A percentile compares a stretch with the other conserved stretches of the same genome.
These are phyloP conservation scores for Chiridota heheva DNA, from an alignment of 35 echinoderm and acorn worm genomes.

Conservation along the genomic window DNA sequence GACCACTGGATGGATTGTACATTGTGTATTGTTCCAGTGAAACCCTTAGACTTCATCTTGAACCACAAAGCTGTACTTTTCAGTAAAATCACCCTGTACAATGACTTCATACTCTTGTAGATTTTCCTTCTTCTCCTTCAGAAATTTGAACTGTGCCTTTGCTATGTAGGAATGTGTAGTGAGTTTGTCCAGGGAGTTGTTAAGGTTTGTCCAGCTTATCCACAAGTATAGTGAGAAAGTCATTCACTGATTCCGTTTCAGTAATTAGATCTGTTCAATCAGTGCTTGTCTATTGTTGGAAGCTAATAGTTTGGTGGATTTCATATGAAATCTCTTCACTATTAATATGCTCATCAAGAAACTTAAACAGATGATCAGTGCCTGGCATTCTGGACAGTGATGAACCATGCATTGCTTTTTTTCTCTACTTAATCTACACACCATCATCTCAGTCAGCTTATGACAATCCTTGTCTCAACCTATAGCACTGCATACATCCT, in stretches of 20 bases:
- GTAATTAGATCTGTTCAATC: not conserved
- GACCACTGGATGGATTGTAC: not conserved
- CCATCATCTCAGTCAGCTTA: too few species aligned
- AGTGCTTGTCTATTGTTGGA: not conserved
- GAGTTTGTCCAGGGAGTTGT: not conserved
- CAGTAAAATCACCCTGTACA: conserved; percentile 3
- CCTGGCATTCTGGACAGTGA: too few species aligned
- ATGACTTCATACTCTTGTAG: not conserved
- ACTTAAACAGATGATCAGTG: too few species aligned
- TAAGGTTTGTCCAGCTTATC: not conserved
- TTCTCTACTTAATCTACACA: too few species aligned
- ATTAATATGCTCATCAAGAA: too few species aligned
- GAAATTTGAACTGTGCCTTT: too few species aligned
- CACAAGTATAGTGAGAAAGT: not conserved
- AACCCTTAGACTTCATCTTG: conserved; percentile 28
- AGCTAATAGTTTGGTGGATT: too few species aligned
- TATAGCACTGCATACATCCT: too few species aligned
- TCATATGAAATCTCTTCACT: too few species aligned
- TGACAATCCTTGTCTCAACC: too few species aligned
- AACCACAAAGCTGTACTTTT: conserved; percentile 20
- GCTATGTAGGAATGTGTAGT: not conserved
- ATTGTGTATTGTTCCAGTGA: conserved; percentile 21
- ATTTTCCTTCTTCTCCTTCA: too few species aligned
- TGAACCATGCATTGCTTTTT: too few species aligned
- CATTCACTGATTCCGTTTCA: not conserved